Evolutionary conservation across 2,113 vertebrate genomes (phyloP), one percentile per base, ranked within the genome.

Genomic region (Bubo bubo): DNA sequence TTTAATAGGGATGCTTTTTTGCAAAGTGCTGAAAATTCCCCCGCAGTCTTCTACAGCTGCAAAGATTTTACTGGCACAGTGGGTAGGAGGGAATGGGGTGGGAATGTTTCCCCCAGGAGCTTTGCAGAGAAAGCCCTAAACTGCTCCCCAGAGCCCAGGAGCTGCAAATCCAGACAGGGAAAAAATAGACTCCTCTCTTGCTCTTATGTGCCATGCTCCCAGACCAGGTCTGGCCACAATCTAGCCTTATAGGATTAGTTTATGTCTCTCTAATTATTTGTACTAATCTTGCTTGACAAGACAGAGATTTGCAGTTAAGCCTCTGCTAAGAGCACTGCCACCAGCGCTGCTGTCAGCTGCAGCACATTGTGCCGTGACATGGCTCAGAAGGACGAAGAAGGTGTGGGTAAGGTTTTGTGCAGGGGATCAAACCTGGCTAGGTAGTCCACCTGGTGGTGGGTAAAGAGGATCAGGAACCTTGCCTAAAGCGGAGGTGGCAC

Each of bases 311-410:
- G 28, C 62, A 91, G 47, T 50, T 95, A 92, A 95, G 80, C 52
- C 63, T 87, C 58, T 21, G 39, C 58, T 73, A 35, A 75, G 56
- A 86, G 16, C 1, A 1, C 22, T 21, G 74, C 55, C 45, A 60
- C 72, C 55, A 70, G 63, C 0, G 0, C 62, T 28, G 22, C 85
- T 50, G 30, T 37, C 53, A 62, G 77, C 43, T 49, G 70, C 81
- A 63, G 63, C 64, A 24, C 3, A 1, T 52, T 60, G 39, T 35
- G 56, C 39, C 3, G 9, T 76, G 63, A 43, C 52, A 8, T 27
- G 21, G 37, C 72, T 84, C 0, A 0, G 20, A 74, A 37, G 23
- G 30, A 74, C 1, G 1, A 27, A 3, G 2, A 1, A 4, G 20
- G 16, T 34, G 21, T 14, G n/a, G 49, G 13, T 49, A 30, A 55